Percentiles rank a stretch among this genome's conserved stretches.
Conservation (phyloP, 2,888 invertebrate genomes). For the Oegoconia quadripuncta region DNA sequence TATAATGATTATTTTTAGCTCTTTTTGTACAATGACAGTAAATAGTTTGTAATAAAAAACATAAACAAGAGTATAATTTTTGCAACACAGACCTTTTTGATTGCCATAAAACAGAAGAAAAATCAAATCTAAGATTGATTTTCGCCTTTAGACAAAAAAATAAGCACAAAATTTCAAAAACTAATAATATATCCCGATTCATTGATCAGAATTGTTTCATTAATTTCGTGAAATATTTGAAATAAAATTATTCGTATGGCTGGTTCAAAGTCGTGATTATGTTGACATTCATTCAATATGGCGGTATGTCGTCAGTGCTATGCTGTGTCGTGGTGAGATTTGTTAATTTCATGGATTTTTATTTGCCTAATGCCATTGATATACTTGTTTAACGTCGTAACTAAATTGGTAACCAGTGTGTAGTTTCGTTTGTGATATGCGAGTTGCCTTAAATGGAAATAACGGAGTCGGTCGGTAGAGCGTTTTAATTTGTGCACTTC, state of each 20-base stretch:
- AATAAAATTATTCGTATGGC: slow-evolving; percentile 41
- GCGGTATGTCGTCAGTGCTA: slow-evolving; percentile 97
- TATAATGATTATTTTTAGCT: too few relatives aligned
- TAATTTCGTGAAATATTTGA: slow-evolving; percentile 28
- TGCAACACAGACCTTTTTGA: slow-evolving; percentile 27
- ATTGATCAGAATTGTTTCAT: slow-evolving; percentile 22
- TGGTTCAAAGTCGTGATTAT: slow-evolving; percentile 64
- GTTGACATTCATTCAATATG: slow-evolving; percentile 95
- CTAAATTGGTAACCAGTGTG: slow-evolving; percentile 32
- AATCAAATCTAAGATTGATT: slow-evolving; percentile 53
- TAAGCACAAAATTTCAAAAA: slow-evolving; percentile 68
- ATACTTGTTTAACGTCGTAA: slow-evolving; percentile 32
- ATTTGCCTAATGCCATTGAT: slow-evolving; percentile 39
- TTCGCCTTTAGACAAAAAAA: slow-evolving; percentile 66
- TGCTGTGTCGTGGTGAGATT: slow-evolving; percentile 97
- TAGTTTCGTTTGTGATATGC: slow-evolving; percentile 32
- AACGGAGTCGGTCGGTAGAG: slow-evolving; percentile 24
- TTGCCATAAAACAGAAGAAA: slow-evolving; percentile 47
- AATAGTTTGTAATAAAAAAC: too few relatives aligned
- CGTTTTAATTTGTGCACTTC: slow-evolving; percentile 55
- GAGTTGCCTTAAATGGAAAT: slow-evolving; percentile 33
- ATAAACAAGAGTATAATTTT: too few relatives aligned
- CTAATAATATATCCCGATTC: slow-evolving; percentile 24
- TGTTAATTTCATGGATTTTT: slow-evolving; percentile 58
- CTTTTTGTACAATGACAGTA: too few relatives aligned